phyloP scores from a whole-genome alignment of 2,888 invertebrate species.

The Choristoneura rosaceana region DNA sequence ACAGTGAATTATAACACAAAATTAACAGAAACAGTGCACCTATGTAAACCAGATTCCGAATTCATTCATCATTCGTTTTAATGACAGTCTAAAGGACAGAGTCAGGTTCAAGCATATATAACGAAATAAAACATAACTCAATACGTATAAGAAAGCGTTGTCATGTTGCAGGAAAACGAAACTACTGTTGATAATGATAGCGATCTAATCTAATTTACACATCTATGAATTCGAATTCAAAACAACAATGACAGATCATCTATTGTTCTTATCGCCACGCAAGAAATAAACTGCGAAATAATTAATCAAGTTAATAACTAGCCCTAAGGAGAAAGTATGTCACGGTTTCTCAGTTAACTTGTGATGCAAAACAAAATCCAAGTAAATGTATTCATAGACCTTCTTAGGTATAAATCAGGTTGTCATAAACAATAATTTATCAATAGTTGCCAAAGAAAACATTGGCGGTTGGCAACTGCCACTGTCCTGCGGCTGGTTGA shows the following conservation, averaged over 20 bases:
- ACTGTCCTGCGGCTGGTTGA: neutral
- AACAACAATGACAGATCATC: slow-evolving; percentile 28
- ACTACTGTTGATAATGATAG: neutral
- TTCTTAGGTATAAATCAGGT: slow-evolving; percentile 12
- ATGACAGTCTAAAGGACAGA: too few relatives aligned
- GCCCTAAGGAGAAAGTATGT: slow-evolving; percentile 40
- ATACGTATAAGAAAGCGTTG: neutral
- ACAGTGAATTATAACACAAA: too few relatives aligned
- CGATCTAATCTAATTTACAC: slow-evolving; percentile 24
- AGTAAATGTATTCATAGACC: slow-evolving; percentile 7
- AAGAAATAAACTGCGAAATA: slow-evolving; percentile 10
- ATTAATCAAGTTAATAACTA: slow-evolving; percentile 31
- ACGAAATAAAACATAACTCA: neutral
- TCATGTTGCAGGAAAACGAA: neutral
- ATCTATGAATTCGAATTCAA: neutral
- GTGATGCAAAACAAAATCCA: slow-evolving; percentile 21
- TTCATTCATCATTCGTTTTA: too few relatives aligned
- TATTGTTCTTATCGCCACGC: slow-evolving; percentile 33
- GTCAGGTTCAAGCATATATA: too few relatives aligned
- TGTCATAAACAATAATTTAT: slow-evolving; percentile 26
- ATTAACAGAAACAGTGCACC: too few relatives aligned
- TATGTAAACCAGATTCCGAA: too few relatives aligned
- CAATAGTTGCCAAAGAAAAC: neutral
- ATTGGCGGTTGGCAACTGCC: slow-evolving; percentile 4
- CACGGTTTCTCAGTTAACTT: slow-evolving; percentile 25